Evolutionary conservation across 2,888 invertebrate genomes (phyloP).

Genomic region (Pemphredon lugubris): DNA sequence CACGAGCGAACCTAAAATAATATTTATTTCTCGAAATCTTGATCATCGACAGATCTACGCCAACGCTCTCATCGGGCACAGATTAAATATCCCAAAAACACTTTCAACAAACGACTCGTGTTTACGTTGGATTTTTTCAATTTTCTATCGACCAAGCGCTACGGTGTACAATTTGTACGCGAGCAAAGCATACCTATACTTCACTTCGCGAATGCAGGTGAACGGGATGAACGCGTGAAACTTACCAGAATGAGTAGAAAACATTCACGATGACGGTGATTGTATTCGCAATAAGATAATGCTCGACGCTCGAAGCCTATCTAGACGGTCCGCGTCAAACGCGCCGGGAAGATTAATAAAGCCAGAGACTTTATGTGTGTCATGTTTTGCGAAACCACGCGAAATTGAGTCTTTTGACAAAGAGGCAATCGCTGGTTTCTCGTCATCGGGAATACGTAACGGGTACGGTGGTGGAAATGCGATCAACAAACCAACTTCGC

Average conservation of each 20-base stretch:
- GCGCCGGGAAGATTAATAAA: slow-evolving; percentile 36
- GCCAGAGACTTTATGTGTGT: slow-evolving; percentile 18
- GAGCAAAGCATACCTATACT: slow-evolving; percentile 9
- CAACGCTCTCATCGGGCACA: not conserved
- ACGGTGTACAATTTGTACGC: too few relatives aligned
- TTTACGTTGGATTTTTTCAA: too few relatives aligned
- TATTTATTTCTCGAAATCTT: not conserved
- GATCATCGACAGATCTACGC: not conserved
- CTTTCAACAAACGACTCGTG: too few relatives aligned
- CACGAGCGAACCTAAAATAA: slow-evolving; percentile 13
- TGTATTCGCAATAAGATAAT: slow-evolving; percentile 54
- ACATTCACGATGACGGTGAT: slow-evolving; percentile 43
- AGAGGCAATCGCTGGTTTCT: too few relatives aligned
- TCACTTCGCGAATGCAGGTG: slow-evolving; percentile 34
- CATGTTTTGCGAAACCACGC: slow-evolving; percentile 9
- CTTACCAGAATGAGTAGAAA: slow-evolving; percentile 51
- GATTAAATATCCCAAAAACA: not conserved
- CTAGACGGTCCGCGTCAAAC: slow-evolving; percentile 19
- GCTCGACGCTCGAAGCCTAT: slow-evolving; percentile 47
- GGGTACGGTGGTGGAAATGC: too few relatives aligned
- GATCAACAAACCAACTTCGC: too few relatives aligned
- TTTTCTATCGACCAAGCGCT: too few relatives aligned
- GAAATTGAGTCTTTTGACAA: too few relatives aligned
- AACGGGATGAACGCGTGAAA: slow-evolving; percentile 45
- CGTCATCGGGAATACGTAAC: too few relatives aligned